phyloP scores from a whole-genome alignment of 2,888 invertebrate genomes.

The Mycalesis mineus region DNA sequence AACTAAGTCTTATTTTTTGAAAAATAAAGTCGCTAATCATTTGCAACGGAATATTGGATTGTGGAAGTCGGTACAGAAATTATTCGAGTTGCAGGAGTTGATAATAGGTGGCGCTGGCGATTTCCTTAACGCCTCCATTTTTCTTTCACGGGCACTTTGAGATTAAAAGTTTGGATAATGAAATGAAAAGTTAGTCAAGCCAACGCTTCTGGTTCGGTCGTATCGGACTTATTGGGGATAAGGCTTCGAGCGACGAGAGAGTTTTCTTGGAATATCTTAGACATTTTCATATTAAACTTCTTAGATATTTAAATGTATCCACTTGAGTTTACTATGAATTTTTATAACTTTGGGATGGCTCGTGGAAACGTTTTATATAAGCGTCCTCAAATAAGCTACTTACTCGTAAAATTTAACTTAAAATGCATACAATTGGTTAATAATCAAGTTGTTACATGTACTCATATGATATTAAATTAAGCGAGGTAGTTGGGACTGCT shows the following conservation, averaged over 20 bases:
- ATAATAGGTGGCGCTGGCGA: slow-evolving; percentile 76
- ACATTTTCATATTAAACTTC: slow-evolving; percentile 9
- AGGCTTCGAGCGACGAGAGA: slow-evolving; percentile 9
- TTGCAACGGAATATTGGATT: not conserved
- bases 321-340: not conserved
- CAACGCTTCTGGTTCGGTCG: slow-evolving; percentile 42
- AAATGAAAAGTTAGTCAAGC: slow-evolving; percentile 63
- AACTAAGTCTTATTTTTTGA: not conserved
- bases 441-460: too few species aligned
- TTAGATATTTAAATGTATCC: slow-evolving; percentile 1
- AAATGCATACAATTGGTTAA: too few species aligned
- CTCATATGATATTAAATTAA: too few species aligned
- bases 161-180: slow-evolving; percentile 77
- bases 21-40: not conserved
- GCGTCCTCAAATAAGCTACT: too few species aligned
- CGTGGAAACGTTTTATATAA: too few species aligned
- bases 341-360: not conserved
- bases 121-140: slow-evolving; percentile 72
- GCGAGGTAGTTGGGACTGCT: too few species aligned
- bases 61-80: slow-evolving; percentile 37
- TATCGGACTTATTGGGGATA: slow-evolving; percentile 46
- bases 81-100: slow-evolving; percentile 59
- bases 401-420: too few species aligned
- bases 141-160: slow-evolving; percentile 78
- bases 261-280: slow-evolving; percentile 7